Percentiles rank a stretch among this genome's conserved stretches.
Conservation (phyloP, 2,113 vertebrate species). For the Zeus faber region DNA sequence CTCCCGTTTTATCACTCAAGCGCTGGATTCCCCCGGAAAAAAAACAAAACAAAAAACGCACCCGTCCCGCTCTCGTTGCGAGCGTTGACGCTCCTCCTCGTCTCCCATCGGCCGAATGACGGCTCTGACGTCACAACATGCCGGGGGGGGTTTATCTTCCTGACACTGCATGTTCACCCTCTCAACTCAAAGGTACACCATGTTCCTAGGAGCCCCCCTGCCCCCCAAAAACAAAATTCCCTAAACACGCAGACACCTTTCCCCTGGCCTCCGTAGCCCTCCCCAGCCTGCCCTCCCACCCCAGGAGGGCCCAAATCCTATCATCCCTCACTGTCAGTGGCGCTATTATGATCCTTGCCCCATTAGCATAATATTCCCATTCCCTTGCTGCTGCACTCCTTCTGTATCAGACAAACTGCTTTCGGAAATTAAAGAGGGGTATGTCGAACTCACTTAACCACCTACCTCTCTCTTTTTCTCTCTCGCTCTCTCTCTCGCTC, state of each 20-base stretch:
- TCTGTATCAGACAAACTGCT: slow-evolving; percentile 40
- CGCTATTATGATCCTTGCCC: slow-evolving; percentile 24
- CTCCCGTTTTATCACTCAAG: slow-evolving; percentile 35
- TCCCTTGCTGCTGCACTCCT: slow-evolving; percentile 50
- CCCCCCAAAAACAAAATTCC: not conserved
- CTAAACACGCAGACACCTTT: not conserved
- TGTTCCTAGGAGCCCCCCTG: not conserved
- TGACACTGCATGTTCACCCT: too few relatives aligned
- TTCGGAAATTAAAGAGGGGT: slow-evolving; percentile 33
- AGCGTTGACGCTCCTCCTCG: slow-evolving; percentile 39
- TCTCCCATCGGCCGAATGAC: slow-evolving; percentile 35
- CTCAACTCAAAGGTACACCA: too few relatives aligned
- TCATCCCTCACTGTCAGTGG: slow-evolving; percentile 56
- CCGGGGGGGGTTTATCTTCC: too few relatives aligned
- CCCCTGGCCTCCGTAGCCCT: slow-evolving; percentile 9
- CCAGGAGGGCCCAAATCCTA: slow-evolving; percentile 47
- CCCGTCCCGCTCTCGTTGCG: slow-evolving; percentile 7
- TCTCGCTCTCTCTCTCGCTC: not conserved
- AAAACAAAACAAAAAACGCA: slow-evolving; percentile 19
- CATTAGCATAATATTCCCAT: slow-evolving; percentile 70
- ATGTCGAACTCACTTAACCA: slow-evolving; percentile 13
- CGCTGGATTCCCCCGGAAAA: too few relatives aligned
- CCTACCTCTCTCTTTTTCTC: not conserved
- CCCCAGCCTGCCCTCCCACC: slow-evolving; percentile 14
- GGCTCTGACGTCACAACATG: slow-evolving; percentile 48